phyloP scores from a whole-genome alignment of 2,113 vertebrate species.

The Chlorodrepanis virens region DNA sequence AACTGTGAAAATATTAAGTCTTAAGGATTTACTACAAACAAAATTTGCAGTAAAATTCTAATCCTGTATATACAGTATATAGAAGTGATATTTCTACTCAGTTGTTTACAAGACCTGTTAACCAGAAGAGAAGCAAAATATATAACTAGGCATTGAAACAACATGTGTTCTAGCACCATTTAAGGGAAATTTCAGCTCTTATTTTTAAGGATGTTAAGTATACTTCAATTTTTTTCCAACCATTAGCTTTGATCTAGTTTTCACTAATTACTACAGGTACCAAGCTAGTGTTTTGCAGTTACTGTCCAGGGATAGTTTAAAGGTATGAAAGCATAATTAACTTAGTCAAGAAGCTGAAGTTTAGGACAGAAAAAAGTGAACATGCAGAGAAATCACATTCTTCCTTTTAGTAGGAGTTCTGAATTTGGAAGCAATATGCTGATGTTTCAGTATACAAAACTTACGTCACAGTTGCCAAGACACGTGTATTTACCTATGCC shows the following conservation, averaged over 20 bases:
- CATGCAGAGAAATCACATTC: constrained; percentile 22
- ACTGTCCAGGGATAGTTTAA: constrained; percentile 2
- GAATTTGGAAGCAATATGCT: not conserved
- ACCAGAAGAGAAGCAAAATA: not conserved
- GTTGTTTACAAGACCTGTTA: not conserved
- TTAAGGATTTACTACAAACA: not conserved
- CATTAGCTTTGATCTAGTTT: constrained; percentile 5
- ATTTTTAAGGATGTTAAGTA: constrained; percentile 3
- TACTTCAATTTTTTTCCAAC: not conserved
- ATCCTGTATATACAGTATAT: not conserved
- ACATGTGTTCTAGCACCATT: not conserved
- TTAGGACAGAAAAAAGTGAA: constrained; percentile 21
- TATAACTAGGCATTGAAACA: not conserved
- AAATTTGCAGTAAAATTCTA: not conserved
- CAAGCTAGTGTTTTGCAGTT: not conserved
- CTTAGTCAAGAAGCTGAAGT: not conserved
- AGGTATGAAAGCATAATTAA: constrained; percentile 1
- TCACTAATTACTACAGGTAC: not conserved
- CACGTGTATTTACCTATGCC: not conserved
- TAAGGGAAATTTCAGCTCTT: not conserved
- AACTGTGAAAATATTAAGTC: not conserved
- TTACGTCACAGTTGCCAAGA: not conserved
- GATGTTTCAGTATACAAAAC: not conserved
- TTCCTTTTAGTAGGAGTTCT: not conserved
- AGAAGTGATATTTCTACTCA: not conserved